A percentile compares a stretch with the other conserved stretches of the same genome.
Conservation (phyloP, 1,140 invertebrate species). For the Papilio aristodemus region DNA sequence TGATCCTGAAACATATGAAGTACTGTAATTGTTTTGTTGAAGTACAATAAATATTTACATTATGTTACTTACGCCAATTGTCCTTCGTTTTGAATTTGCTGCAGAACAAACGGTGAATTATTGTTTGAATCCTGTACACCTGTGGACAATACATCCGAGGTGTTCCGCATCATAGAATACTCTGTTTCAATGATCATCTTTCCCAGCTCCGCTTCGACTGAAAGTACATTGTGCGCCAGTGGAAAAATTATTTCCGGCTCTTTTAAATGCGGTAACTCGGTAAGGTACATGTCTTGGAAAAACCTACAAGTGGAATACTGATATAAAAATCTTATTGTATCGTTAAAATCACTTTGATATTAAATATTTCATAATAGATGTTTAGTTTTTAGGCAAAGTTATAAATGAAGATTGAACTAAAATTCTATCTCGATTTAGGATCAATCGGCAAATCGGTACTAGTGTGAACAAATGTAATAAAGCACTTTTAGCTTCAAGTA, state of each 20-base stretch:
- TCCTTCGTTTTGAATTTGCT: slow-evolving; percentile 50
- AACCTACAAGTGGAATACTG: slow-evolving; percentile 43
- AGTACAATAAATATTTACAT: too few relatives aligned
- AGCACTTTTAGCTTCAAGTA: too few relatives aligned
- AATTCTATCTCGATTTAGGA: too few relatives aligned
- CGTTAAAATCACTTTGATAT: too few relatives aligned
- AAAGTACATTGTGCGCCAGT: slow-evolving; percentile 49
- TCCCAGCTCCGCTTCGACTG: slow-evolving; percentile 43
- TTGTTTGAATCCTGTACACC: slow-evolving; percentile 38
- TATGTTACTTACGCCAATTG: slow-evolving; percentile 50
- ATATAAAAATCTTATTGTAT: not conserved
- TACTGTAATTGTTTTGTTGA: not conserved
- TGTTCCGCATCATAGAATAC: slow-evolving; percentile 53
- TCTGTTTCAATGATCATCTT: slow-evolving; percentile 52
- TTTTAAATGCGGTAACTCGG: slow-evolving; percentile 44
- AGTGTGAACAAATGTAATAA: too few relatives aligned
- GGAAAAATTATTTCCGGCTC: slow-evolving; percentile 48
- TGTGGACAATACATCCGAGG: slow-evolving; percentile 42
- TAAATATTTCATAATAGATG: too few relatives aligned
- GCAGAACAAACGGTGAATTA: slow-evolving; percentile 55
- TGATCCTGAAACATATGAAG: slow-evolving; percentile 47
- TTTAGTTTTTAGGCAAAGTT: too few relatives aligned
- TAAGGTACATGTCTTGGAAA: slow-evolving; percentile 46
- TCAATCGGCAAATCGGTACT: too few relatives aligned
- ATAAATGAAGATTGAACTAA: too few relatives aligned